A percentile compares a stretch with the other conserved stretches of the same genome.
These are phyloP conservation scores for Festucalex cinctus DNA, from an alignment of 2,113 vertebrate genomes.

Conservation along the genomic window DNA sequence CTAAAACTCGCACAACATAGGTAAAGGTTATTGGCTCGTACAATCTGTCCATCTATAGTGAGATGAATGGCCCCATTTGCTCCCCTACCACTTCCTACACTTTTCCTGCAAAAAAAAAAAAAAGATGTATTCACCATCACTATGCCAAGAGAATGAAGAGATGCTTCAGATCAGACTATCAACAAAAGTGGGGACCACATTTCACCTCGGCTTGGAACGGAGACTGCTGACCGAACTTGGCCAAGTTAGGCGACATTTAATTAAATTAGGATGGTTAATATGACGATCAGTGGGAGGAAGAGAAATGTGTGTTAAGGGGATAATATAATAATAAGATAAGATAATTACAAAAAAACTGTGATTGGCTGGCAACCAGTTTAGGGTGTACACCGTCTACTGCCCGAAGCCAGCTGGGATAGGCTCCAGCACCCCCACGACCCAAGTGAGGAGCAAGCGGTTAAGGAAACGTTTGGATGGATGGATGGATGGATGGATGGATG, in stretches of 20 bases:
- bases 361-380: too few relatives aligned
- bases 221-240: conserved; percentile 35
- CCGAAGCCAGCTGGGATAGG: too few relatives aligned
- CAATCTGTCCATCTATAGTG: conserved; percentile 17
- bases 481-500: too few relatives aligned
- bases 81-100: neutral
- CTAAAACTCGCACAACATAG: conserved; percentile 10
- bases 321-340: too few relatives aligned
- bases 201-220: conserved; percentile 46
- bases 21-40: conserved; percentile 10
- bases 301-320: neutral
- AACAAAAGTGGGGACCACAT: conserved; percentile 39
- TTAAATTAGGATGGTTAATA: conserved; percentile 57
- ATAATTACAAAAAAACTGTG: too few relatives aligned
- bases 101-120: neutral
- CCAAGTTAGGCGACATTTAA: conserved; percentile 47
- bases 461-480: too few relatives aligned
- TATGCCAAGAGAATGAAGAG: conserved; percentile 10
- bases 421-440: too few relatives aligned
- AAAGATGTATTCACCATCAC: conserved; percentile 6
- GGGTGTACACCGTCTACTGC: too few relatives aligned
- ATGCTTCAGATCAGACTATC: neutral
- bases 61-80: conserved; percentile 16
- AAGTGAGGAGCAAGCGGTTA: too few relatives aligned
- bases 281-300: conserved; percentile 42